Base-by-base conservation (phyloP, 2,888 invertebrate species). In the Rhamnusium bicolor region DNA sequence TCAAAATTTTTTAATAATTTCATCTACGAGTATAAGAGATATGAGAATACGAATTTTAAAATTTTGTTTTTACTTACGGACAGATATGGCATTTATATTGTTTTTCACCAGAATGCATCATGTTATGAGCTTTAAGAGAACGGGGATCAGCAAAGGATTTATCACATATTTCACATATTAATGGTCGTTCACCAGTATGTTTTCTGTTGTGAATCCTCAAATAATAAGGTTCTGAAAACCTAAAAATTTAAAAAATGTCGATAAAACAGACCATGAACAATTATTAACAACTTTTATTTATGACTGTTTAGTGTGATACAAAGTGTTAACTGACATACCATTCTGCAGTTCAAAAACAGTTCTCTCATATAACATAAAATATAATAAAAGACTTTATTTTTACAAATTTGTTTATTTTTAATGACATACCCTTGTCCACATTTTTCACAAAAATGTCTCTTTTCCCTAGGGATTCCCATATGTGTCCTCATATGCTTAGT, bases 401-500 rank as follows among this genome's bases (percentile, higher is more conserved):
- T 18, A 7, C 8, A 16, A 46, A 21, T 27, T 29, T 56, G 14
- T 6, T 58, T 27, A 14, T 27, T 27, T 32, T 14, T 29, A 1
- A 3, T 16, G 10, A 47, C 61, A 21, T 72, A 77, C 74, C 82
- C 80, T 79, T 85, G 84, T 19, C 89, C 89, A 78, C 91, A 91
- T 0, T 87, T 77, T 10, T 85, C 83, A 83, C 91, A 92, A 47
- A 83, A 82, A 80, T 89, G 88, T 72, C 87, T 89, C 82, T 90
- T 90, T 79, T 90, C 90, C 0, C 85, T 78, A 7, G 84, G 84
- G 80, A 90, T 86, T 1, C 91, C 91, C 46, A 90, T 89, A 85
- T 92, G 92, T 2, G 89, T 88, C 73, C 90, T 89, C 75, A 84
- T 80, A 84, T 92, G 92, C 0, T 91, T 86, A 0, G 88, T 87